phyloP scores from a whole-genome alignment of 1,140 invertebrate species.

The Eubasilissa regina region DNA sequence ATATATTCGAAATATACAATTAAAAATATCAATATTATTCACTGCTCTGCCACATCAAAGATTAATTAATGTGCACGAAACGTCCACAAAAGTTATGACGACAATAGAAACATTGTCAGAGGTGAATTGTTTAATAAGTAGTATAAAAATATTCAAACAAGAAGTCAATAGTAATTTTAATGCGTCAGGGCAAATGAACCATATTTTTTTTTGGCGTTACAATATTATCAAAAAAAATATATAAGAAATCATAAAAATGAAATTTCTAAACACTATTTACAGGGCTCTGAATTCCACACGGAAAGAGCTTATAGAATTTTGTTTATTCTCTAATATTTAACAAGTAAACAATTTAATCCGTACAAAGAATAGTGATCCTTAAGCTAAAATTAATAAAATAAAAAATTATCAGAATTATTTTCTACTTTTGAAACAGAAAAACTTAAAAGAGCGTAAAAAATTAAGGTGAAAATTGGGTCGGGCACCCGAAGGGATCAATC shows the following conservation, averaged over 20 bases:
- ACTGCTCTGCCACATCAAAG: no score
- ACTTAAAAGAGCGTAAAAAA: no score
- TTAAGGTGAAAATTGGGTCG: no score
- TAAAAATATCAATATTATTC: no score
- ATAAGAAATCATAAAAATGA: slow-evolving; percentile 23
- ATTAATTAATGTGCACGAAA: no score
- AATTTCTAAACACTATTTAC: slow-evolving; percentile 36
- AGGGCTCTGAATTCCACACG: not conserved
- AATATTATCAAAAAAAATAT: slow-evolving; percentile 12
- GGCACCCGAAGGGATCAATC: no score
- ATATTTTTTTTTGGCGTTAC: not conserved
- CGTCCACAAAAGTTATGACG: no score
- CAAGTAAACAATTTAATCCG: slow-evolving; percentile 31
- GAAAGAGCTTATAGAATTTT: slow-evolving; percentile 25
- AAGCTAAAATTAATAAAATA: not conserved
- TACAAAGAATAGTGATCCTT: slow-evolving; percentile 13
- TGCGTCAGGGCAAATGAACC: no score
- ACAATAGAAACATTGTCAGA: no score
- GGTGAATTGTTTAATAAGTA: not conserved
- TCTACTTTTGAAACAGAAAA: no score
- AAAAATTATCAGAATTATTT: not conserved
- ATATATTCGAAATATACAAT: no score
- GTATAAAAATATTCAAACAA: slow-evolving; percentile 11
- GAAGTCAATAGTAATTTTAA: not conserved
- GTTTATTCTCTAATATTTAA: slow-evolving; percentile 35